Evolutionary conservation across 2,113 vertebrate species (phyloP).

Genomic region (Lota lota): DNA sequence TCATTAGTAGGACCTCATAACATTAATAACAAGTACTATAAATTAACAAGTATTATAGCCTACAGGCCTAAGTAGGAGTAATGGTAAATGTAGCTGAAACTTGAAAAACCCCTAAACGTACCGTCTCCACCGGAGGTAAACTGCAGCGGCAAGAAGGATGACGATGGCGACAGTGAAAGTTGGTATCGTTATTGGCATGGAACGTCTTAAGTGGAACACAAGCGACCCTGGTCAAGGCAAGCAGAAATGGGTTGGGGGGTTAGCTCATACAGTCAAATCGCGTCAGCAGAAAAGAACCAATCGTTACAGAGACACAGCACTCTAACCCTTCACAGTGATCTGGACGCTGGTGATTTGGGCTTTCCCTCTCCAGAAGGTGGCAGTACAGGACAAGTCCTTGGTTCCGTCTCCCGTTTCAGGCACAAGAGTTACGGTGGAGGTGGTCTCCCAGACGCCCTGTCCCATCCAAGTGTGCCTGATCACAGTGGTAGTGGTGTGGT

Average conservation of each 20-base stretch:
- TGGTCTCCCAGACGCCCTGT: slow-evolving; percentile 49
- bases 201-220: slow-evolving; percentile 23
- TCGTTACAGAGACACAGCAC: not conserved
- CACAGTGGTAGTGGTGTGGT: slow-evolving; percentile 23
- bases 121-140: slow-evolving; percentile 38
- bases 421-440: slow-evolving; percentile 47
- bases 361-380: slow-evolving; percentile 46
- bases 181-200: slow-evolving; percentile 15
- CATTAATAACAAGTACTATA: too few relatives aligned
- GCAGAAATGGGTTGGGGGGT: slow-evolving; percentile 2
- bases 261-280: not conserved
- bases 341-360: slow-evolving; percentile 23
- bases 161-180: slow-evolving; percentile 16
- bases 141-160: slow-evolving; percentile 25
- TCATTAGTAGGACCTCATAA: too few relatives aligned
- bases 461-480: slow-evolving; percentile 15
- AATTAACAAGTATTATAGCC: too few relatives aligned
- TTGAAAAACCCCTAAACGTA: not conserved
- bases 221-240: slow-evolving; percentile 30
- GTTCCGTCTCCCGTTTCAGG: slow-evolving; percentile 43
- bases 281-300: not conserved
- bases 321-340: slow-evolving; percentile 48
- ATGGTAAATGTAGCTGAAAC: too few relatives aligned
- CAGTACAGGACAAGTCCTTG: slow-evolving; percentile 41
- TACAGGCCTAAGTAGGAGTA: too few relatives aligned